Evolutionary conservation across 2,888 invertebrate species (phyloP), one percentile per base, ranked within the genome.

Genomic region (Agonopterix alstromeriana): DNA sequence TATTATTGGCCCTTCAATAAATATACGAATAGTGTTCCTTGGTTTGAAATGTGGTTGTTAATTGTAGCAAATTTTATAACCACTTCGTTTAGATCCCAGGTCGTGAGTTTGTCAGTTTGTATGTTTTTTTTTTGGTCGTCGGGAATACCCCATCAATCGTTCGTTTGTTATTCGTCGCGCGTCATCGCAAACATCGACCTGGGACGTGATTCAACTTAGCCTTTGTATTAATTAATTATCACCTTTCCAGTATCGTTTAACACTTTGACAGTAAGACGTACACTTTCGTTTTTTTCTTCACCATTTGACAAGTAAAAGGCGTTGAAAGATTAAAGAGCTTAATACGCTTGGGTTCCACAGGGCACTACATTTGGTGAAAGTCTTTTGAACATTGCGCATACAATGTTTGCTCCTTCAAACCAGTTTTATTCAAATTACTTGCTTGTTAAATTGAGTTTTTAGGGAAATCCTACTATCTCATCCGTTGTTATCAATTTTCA

Each of bases 171-270:
- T 71, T 80, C 79, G 51, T 48, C 53, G 49, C 57, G 59, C 67
- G 72, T 71, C 57, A 49, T 49, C 54, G 59, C 63, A 10, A 42
- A 60, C 66, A 58, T 27, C 52, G 48, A 56, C 53, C 57, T 60
- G 57, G 50, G 41, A 45, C 53, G 55, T 53, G 53, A 60, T 59
- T 58, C 63, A 57, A 61, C 62, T 66, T 51, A 54, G 53, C 60
- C 43, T 56, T 61, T 59, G 60, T 73, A 71, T 60, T 73, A 71
- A 14, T 71, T 70, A 76, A 76, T 79, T 75, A 78, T 65, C 73
- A 57, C 70, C 70, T 77, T 70, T 65, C 66, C 60, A 65, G 61
- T 64, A 63, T 65, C 62, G 56, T 56, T 65, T 61, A 60, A 54
- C 51, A 53, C 56, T 54, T 51, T 52, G 53, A 46, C 54, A 53